These are phyloP conservation scores for Eristalis pertinax DNA, from an alignment of 2,888 invertebrate genomes.

Conservation along the genomic window DNA sequence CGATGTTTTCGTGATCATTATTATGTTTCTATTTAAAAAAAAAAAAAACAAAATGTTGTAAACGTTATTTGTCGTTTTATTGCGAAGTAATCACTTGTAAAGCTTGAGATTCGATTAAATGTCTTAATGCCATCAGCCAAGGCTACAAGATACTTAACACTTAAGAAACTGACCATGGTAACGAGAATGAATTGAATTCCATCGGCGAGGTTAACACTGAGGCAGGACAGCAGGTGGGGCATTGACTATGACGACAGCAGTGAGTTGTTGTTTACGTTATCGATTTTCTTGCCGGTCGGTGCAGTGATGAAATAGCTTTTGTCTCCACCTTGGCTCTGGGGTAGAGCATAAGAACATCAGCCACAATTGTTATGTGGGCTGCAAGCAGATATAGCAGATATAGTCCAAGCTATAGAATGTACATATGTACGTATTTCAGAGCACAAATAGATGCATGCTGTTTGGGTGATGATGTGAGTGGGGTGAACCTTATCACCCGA, in stretches of 20 bases:
- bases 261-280: conserved; percentile 24
- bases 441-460: conserved; percentile 41
- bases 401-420: neutral
- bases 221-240: neutral
- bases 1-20: conserved; percentile 51
- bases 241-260: neutral
- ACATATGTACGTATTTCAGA: neutral
- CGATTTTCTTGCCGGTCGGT: conserved; percentile 34
- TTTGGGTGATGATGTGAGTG: neutral
- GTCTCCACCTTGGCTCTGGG: conserved; percentile 22
- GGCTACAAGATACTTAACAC: conserved; percentile 8
- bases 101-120: neutral
- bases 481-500: neutral
- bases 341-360: neutral
- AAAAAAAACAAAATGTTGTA: neutral
- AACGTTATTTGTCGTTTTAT: conserved; percentile 63
- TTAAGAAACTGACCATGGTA: neutral
- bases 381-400: conserved; percentile 30
- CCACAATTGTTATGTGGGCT: conserved; percentile 7
- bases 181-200: conserved; percentile 25
- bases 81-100: conserved; percentile 8
- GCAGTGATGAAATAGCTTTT: conserved; percentile 13
- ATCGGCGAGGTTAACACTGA: neutral
- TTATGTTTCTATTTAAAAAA: conserved; percentile 41
- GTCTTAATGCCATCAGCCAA: neutral